A percentile compares a stretch with the other conserved stretches of the same genome.
Conservation (phyloP, 2,888 invertebrate genomes). For the Drosophila histrio region DNA sequence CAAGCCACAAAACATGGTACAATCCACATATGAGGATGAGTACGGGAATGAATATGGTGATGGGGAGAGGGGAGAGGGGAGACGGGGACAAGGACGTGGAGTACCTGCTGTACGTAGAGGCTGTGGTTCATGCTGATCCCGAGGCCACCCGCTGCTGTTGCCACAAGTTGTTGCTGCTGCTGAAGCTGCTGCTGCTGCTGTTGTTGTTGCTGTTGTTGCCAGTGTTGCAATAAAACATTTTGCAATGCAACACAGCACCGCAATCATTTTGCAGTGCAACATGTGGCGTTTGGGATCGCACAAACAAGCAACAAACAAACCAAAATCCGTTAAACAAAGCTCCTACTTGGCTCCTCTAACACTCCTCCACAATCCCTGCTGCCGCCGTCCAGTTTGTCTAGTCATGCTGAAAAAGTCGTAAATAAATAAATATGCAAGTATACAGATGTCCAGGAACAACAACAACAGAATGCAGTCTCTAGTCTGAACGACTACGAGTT, state of each 20-base stretch:
- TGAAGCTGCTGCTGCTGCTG: constrained; percentile 3
- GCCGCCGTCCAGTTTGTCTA: constrained; percentile 21
- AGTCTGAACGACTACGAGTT: neutral
- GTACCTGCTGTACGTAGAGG: neutral
- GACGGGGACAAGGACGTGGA: neutral
- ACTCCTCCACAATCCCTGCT: neutral
- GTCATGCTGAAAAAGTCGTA: constrained; percentile 47
- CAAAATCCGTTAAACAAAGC: constrained; percentile 34
- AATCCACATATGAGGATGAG: constrained; percentile 4
- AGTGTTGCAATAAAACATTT: constrained; percentile 68
- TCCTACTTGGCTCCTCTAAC: neutral
- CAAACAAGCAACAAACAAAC: constrained; percentile 28
- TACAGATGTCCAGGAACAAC: constrained; percentile 21
- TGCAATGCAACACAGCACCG: constrained; percentile 53
- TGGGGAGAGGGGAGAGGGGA: neutral
- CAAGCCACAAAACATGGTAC: constrained; percentile 62
- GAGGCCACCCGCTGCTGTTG: constrained; percentile 3
- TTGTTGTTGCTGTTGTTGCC: constrained; percentile 29
- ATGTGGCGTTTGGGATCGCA: constrained; percentile 42
- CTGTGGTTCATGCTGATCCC: neutral
- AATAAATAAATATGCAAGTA: constrained; percentile 51
- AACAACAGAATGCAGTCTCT: neutral
- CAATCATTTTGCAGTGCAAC: constrained; percentile 62
- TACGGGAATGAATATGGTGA: neutral
- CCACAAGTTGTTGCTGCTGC: constrained; percentile 33